phyloP scores from a whole-genome alignment of 1,140 invertebrate species.

The Bombus waltoni region DNA sequence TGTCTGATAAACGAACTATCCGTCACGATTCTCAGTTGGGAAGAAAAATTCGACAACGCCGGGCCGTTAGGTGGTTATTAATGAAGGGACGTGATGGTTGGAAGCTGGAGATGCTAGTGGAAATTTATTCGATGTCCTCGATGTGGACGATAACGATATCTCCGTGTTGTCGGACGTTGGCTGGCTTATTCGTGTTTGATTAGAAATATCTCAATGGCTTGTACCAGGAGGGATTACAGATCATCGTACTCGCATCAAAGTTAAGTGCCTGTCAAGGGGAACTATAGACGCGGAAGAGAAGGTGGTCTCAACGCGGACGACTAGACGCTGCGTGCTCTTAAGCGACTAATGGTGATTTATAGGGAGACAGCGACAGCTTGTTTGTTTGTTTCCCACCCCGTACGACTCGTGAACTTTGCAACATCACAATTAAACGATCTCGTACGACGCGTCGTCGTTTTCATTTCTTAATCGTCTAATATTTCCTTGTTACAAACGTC shows the following conservation, averaged over 20 bases:
- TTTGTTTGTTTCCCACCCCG: conserved; percentile 19
- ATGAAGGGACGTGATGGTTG: conserved; percentile 15
- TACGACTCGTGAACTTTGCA: not conserved
- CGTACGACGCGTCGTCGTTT: not conserved
- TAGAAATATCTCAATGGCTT: conserved; percentile 32
- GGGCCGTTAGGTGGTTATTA: conserved; percentile 23
- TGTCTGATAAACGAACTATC: not conserved
- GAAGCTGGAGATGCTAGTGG: not conserved
- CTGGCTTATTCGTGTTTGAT: conserved; percentile 27
- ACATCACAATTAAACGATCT: conserved; percentile 37
- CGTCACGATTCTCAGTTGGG: not conserved
- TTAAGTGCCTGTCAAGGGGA: conserved; percentile 34
- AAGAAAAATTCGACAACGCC: conserved; percentile 7
- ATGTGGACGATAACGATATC: conserved; percentile 32
- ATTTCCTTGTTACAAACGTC: not conserved
- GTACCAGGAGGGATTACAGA: conserved; percentile 2
- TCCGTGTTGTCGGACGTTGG: not conserved
- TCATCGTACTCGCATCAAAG: conserved; percentile 11
- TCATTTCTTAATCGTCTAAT: not conserved
- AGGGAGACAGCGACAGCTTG: conserved; percentile 25
- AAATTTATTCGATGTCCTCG: conserved; percentile 41
- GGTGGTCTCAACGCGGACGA: conserved; percentile 5
- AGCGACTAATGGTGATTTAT: conserved; percentile 49
- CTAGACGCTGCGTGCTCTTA: conserved; percentile 20
- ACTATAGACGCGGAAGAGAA: conserved; percentile 41